These are phyloP conservation scores for Dryobotodes eremita DNA, from an alignment of 2,888 invertebrate species.

Conservation along the genomic window DNA sequence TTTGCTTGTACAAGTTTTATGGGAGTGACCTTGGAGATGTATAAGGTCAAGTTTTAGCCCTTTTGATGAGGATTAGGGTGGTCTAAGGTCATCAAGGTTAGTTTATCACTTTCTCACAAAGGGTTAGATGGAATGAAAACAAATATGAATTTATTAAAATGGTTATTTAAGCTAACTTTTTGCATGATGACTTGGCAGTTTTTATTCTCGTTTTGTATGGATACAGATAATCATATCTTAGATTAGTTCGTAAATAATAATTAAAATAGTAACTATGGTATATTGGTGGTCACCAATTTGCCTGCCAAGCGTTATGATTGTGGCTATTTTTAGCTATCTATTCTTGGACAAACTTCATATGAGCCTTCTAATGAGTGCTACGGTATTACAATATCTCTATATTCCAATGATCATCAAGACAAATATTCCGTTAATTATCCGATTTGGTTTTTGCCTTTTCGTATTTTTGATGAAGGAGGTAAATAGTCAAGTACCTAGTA, in stretches of 20 bases:
- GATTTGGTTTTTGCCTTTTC: not conserved
- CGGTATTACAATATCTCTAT: too few relatives aligned
- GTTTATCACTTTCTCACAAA: conserved; percentile 22
- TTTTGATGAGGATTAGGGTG: conserved; percentile 28
- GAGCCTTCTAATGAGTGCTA: not conserved
- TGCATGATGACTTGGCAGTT: not conserved
- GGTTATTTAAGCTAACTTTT: not conserved
- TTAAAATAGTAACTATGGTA: not conserved
- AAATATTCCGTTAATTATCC: too few relatives aligned
- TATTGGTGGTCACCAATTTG: not conserved
- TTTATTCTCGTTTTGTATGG: not conserved
- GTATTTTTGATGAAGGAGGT: not conserved
- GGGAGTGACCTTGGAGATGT: conserved; percentile 62
- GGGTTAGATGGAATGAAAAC: conserved; percentile 32
- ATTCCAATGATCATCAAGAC: too few relatives aligned
- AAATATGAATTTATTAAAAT: conserved; percentile 27
- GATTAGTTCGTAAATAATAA: not conserved
- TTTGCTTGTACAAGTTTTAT: conserved; percentile 60
- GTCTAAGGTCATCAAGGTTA: conserved; percentile 53
- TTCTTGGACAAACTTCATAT: not conserved
- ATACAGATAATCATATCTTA: conserved; percentile 19
- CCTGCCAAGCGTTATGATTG: not conserved
- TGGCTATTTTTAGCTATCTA: not conserved
- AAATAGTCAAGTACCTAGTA: not conserved
- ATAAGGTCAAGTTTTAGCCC: conserved; percentile 53